phyloP scores from a whole-genome alignment of 2,888 invertebrate genomes.

The Dynastes grantii region DNA sequence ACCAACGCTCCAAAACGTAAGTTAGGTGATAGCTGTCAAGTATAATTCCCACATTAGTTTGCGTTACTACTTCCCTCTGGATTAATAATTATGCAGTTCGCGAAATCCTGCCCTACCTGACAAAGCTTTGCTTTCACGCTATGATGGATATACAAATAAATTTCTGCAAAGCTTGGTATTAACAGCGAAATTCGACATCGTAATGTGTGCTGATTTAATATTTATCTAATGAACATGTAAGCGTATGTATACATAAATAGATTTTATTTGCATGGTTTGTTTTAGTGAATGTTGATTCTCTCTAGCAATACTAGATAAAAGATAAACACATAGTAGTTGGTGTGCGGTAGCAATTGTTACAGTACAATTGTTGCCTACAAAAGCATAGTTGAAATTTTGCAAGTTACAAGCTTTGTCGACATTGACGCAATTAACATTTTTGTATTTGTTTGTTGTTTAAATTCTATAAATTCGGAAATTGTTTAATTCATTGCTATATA shows the following conservation, averaged over 20 bases:
- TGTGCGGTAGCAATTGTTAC: too few species aligned
- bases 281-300: background rate
- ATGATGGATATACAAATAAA: slow-evolving; percentile 38
- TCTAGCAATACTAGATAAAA: background rate
- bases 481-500: too few species aligned
- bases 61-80: slow-evolving; percentile 16
- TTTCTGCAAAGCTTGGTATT: slow-evolving; percentile 7
- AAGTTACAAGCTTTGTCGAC: too few species aligned
- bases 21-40: slow-evolving; percentile 28
- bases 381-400: too few species aligned
- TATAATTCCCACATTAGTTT: slow-evolving; percentile 33
- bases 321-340: too few species aligned
- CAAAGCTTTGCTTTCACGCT: slow-evolving; percentile 17
- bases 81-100: slow-evolving; percentile 36
- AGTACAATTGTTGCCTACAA: too few species aligned
- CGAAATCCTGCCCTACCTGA: background rate
- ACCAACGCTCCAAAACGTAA: background rate
- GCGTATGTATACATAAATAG: background rate
- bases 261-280: background rate
- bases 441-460: too few species aligned
- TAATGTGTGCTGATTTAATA: slow-evolving; percentile 1
- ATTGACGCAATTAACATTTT: too few species aligned
- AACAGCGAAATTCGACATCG: slow-evolving; percentile 3
- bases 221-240: background rate
- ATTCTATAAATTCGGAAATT: too few species aligned